Percentiles rank a stretch among this genome's conserved stretches.
Conservation (phyloP, 2,797 vertebrate species). For the Mustela erminea region DNA sequence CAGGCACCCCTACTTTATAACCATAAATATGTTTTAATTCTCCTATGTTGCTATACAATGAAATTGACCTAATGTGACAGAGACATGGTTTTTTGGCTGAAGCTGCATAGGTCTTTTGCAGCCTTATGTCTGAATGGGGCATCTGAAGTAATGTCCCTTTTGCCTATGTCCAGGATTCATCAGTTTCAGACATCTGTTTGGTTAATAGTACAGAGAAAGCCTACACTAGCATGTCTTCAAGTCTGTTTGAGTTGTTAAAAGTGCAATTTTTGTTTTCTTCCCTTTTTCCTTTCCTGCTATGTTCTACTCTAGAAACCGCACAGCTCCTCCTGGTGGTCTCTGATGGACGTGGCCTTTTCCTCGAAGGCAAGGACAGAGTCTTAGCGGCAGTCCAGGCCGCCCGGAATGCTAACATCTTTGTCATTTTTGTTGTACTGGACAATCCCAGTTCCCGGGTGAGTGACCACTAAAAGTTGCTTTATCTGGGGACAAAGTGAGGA, state of each 20-base stretch:
- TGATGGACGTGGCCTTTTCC: constrained; percentile 96
- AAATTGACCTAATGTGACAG: neutral
- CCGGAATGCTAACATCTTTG: constrained; percentile 93
- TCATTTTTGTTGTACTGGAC: constrained; percentile 98
- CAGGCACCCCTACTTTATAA: neutral
- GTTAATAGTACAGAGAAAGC: neutral
- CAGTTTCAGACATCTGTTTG: neutral
- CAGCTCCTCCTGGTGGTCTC: constrained; percentile 97
- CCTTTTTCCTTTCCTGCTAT: neutral
- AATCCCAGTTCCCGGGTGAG: constrained; percentile 96
- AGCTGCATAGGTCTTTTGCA: neutral
- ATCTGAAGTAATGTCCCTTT: neutral
- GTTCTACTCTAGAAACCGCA: constrained; percentile 90
- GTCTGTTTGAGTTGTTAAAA: neutral
- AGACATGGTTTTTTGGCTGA: neutral
- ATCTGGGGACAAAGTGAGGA: neutral
- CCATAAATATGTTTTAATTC: neutral
- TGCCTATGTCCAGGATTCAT: neutral
- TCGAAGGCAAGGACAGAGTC: constrained; percentile 97
- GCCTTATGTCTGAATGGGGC: neutral
- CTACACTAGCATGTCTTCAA: neutral
- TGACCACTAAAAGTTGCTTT: neutral
- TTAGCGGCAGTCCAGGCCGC: constrained; percentile 93
- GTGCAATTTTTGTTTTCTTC: neutral
- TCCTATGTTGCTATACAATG: neutral